A percentile compares a stretch with the other conserved stretches of the same genome.
Evolutionary conservation across 2,888 invertebrate species (phyloP).

Genomic region (Acleris literana): DNA sequence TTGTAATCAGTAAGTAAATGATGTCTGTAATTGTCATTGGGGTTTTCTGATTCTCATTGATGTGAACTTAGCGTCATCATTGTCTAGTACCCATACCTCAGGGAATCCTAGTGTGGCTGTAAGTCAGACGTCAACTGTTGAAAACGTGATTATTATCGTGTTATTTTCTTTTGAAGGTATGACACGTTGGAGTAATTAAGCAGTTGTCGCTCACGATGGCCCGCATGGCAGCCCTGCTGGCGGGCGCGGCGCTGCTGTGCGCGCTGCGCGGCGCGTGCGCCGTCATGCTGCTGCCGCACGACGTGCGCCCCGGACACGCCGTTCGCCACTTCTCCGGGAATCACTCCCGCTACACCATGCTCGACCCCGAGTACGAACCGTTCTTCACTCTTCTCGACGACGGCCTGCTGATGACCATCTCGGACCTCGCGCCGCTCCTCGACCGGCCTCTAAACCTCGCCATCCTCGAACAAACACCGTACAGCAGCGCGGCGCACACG

Average conservation of each 20-base stretch:
- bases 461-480: slow-evolving; percentile 91
- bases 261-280: slow-evolving; percentile 63
- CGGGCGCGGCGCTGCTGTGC: slow-evolving; percentile 71
- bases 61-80: no score
- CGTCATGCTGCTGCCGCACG: slow-evolving; percentile 91
- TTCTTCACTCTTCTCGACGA: slow-evolving; percentile 94
- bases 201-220: slow-evolving; percentile 49
- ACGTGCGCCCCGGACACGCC: slow-evolving; percentile 94
- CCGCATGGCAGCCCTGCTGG: slow-evolving; percentile 70
- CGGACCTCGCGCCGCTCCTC: slow-evolving; percentile 91
- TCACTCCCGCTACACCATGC: slow-evolving; percentile 79
- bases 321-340: slow-evolving; percentile 89
- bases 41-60: no score
- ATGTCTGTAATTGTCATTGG: no score
- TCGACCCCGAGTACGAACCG: slow-evolving; percentile 91
- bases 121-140: no score
- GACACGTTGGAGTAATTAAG: slow-evolving; percentile 71
- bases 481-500: slow-evolving; percentile 90
- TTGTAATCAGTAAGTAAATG: not conserved
- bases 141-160: slow-evolving; percentile 5
- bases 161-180: slow-evolving; percentile 60
- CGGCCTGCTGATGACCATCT: slow-evolving; percentile 95
- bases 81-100: not conserved
- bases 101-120: not conserved
- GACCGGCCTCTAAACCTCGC: slow-evolving; percentile 92